Conservation (phyloP, 1,140 invertebrate genomes). For the Zaprionus tsacasi region DNA sequence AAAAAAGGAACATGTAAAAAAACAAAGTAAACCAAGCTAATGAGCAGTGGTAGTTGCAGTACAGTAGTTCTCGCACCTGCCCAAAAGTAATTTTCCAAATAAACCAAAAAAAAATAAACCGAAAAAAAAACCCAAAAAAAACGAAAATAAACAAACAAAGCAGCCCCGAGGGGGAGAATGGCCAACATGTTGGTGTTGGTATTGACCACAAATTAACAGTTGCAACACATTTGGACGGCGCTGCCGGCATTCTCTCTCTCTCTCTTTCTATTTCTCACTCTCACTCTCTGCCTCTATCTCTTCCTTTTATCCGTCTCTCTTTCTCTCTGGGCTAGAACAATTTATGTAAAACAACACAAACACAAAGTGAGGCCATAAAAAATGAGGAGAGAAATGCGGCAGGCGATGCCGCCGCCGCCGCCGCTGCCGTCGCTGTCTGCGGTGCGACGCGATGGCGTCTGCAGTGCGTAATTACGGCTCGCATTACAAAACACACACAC, state of each 20-base stretch:
- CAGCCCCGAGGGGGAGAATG: slow-evolving; percentile 6
- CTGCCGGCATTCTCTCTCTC: background rate
- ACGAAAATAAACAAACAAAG: slow-evolving; percentile 27
- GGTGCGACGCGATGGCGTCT: slow-evolving; percentile 31
- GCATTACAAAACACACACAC: slow-evolving; percentile 61
- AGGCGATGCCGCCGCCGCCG: background rate
- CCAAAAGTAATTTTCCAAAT: slow-evolving; percentile 49
- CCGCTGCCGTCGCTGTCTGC: background rate
- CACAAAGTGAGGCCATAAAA: slow-evolving; percentile 49
- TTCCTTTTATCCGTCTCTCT: too few relatives aligned
- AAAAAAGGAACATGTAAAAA: background rate
- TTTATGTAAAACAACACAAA: slow-evolving; percentile 47
- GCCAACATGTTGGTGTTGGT: slow-evolving; percentile 33
- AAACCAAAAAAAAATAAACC: slow-evolving; percentile 8
- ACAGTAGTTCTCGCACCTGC: slow-evolving; percentile 59
- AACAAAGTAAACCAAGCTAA: slow-evolving; percentile 49
- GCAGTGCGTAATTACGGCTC: slow-evolving; percentile 79
- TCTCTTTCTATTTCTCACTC: background rate
- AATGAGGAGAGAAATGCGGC: slow-evolving; percentile 35
- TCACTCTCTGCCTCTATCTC: background rate
- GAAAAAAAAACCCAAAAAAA: slow-evolving; percentile 41
- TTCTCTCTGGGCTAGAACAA: slow-evolving; percentile 36
- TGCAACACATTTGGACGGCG: slow-evolving; percentile 60
- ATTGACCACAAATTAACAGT: slow-evolving; percentile 82
- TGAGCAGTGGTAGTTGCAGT: slow-evolving; percentile 47